Base-by-base conservation (phyloP, 2,888 invertebrate genomes). In the Crioceris asparagi region DNA sequence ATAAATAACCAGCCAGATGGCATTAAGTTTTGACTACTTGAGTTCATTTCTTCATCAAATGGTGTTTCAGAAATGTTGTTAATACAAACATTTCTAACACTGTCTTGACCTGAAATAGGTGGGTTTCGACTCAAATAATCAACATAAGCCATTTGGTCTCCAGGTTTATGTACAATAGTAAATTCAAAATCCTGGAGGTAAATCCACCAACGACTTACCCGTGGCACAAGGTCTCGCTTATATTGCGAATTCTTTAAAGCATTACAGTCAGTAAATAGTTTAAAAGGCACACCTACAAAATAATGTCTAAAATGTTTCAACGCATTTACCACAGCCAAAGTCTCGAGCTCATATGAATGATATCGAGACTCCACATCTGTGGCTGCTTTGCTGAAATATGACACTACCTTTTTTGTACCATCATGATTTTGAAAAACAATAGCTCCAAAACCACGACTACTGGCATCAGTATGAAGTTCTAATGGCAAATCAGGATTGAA, bases 281-380 rank as follows among this genome's bases (percentile, higher is more conserved):
- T 51, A 35, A 62, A 61, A 2, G 31, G 14, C 3, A 45, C 41
- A 1, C 52, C 54, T 4, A 55, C 36, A 2, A 61, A 29, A 41
- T 59, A 61, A 2, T 49, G 47, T 7, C 57, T 46, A 41, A 60
- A 61, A 35, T 55, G 49, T 10, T 49, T 39, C 3, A 61, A 31
- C 4, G 50, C 41, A 30, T 45, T 49, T 0, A 61, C 54, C 0
- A 61, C 51, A 1, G 59, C 60, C 6, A 63, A 41, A 1, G 48
- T 51, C 36, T 63, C 57, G n/a, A 56, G 38, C 27, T 65, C 62
- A 15, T 55, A 56, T 1, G 53, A 54, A 19, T 55, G 54, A 19
- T 56, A 60, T 15, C 48, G 52, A 11, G 35, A 29, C 43, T 65
- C 62, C 2, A 49, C 44, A 3, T 38, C 42, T 0, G 50, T 52